Evolutionary conservation across 1,140 invertebrate species (phyloP), one percentile per base, ranked within the genome.

Genomic region (Drosophila gunungcola): DNA sequence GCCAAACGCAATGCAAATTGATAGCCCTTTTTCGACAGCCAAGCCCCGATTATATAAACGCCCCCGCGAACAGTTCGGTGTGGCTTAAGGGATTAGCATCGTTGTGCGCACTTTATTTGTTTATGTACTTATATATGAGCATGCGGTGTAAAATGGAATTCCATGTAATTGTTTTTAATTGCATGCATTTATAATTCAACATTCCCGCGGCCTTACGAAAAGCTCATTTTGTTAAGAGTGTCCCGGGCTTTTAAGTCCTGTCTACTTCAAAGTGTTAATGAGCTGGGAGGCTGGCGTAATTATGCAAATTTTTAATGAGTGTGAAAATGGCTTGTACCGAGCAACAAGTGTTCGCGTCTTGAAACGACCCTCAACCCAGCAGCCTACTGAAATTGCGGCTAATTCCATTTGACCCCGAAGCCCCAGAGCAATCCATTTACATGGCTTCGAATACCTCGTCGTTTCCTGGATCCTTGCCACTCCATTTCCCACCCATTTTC

Each of bases 281-380:
- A 74, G 73, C 16, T 7, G 52, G 25, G 27, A 41, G 46, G 36
- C 61, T 42, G 63, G 42, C 49, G 80, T 84, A 89, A 89, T 89
- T 89, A 89, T 89, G 84, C 85, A 89, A 89, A 89, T 89, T 89
- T 84, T 54, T 89, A 89, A 89, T 89, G 85, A 89, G 80, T 78
- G 73, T 84, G 65, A 89, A 89, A 89, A 78, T 74, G 74, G 65
- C 65, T 36, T 43, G 36, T 9, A 9, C 38, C 6, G 21, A 49
- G 60, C 84, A 83, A 89, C 80, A 89, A 77, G 84, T 82, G 81
- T 45, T 58, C 49, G 36, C 49, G 53, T 55, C 39, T 34, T 36
- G 21, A 39, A 38, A 43, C 39, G 42, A 49, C 32, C 34, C 58
- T 65, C 7, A 16, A 13, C 11, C 13, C 21, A 38, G 16, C 9